Conservation (phyloP, 2,797 vertebrate species). For the Neoniphon sammara region DNA sequence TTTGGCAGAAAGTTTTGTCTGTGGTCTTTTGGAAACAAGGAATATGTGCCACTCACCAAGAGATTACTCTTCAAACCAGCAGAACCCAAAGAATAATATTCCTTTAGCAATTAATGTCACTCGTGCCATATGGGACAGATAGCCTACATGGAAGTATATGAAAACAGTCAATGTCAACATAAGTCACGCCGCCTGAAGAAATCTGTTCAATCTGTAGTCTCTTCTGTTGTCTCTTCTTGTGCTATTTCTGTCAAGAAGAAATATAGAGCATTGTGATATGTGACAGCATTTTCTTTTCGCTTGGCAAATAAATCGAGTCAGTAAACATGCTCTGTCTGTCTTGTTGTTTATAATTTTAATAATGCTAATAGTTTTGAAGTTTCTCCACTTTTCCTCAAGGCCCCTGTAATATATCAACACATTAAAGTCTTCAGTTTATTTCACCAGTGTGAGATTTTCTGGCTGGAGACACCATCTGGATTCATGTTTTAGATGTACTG, state of each 20-base stretch:
- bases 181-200: constrained; percentile 44
- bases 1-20: neutral
- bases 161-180: constrained; percentile 65
- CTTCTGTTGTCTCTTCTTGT: constrained; percentile 39
- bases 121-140: constrained; percentile 25
- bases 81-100: constrained; percentile 1
- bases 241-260: constrained; percentile 81
- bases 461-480: neutral
- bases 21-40: constrained; percentile 13
- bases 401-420: constrained; percentile 15
- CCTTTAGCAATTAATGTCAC: constrained; percentile 42
- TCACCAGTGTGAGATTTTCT: neutral
- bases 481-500: constrained; percentile 12
- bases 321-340: constrained; percentile 45
- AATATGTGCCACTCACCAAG: neutral
- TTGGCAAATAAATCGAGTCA: constrained; percentile 44
- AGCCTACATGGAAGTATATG: constrained; percentile 27
- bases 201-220: constrained; percentile 32
- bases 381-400: constrained; percentile 14
- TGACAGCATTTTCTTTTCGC: constrained; percentile 50
- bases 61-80: constrained; percentile 15
- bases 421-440: neutral
- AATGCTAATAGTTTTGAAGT: constrained; percentile 23
- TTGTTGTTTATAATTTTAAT: constrained; percentile 12
- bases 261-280: constrained; percentile 43